Evolutionary conservation across 2,113 vertebrate genomes (phyloP).

Genomic region (Mirza zaza): DNA sequence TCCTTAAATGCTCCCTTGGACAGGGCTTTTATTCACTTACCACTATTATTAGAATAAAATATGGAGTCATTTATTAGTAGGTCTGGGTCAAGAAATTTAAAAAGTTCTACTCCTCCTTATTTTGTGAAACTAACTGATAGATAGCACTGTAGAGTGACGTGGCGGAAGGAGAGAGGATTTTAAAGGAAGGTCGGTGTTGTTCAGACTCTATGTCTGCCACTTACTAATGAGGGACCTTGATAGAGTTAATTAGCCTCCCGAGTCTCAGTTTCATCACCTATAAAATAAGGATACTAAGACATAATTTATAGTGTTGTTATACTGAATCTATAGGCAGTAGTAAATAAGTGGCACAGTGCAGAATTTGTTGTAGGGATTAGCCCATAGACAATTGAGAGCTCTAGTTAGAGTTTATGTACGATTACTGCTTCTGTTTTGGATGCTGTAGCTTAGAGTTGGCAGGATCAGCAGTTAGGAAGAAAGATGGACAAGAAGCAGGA

Average conservation of each 20-base stretch:
- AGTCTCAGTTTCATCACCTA: background rate
- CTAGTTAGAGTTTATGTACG: background rate
- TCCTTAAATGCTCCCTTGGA: background rate
- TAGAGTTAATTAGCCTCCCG: background rate
- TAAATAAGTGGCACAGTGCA: background rate
- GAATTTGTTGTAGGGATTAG: background rate
- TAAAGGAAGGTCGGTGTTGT: background rate
- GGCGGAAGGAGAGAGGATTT: background rate
- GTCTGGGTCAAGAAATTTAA: constrained; percentile 30
- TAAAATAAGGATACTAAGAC: background rate
- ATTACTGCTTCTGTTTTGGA: background rate
- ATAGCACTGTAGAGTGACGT: background rate
- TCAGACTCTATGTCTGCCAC: background rate
- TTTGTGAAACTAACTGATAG: background rate
- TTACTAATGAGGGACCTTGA: background rate
- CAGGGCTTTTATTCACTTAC: constrained; percentile 28
- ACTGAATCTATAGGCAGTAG: background rate
- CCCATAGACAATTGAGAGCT: background rate
- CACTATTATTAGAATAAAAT: constrained; percentile 33
- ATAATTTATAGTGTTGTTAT: background rate
- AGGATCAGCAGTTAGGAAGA: background rate
- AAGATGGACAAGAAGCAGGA: background rate
- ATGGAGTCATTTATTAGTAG: background rate
- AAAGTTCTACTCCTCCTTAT: background rate
- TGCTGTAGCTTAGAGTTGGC: background rate